Evolutionary conservation across 2,888 invertebrate species (phyloP), one percentile per base, ranked within the genome.

Genomic region (Lepidochitona cinerea): DNA sequence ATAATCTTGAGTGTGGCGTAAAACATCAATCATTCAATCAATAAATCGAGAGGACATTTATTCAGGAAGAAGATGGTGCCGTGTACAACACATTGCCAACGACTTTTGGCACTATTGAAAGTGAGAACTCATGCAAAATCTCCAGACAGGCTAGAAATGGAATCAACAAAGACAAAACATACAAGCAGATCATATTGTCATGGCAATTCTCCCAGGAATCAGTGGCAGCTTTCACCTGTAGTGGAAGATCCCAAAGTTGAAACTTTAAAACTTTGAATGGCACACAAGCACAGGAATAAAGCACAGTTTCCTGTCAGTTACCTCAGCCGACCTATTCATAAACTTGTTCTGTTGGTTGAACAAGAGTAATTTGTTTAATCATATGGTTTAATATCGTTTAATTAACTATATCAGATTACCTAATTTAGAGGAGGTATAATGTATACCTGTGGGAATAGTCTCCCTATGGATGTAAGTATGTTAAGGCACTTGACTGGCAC

Each of bases 91-190:
- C 35, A 18, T 73, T 18, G 36, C 74, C 0, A 32, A 73, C 9
- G 49, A 65, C n/a, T 72, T 73, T 33, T 73, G 74, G 74, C 6
- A 37, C 14, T 1, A 59, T 2, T 73, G 74, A 71, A 35, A 35
- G 52, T 65, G 64, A 32, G 71, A 72, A 35, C 71, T 54, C 37
- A 5, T 73, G n/a, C 54, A 29, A 5, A 32, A 14, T 32, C 36
- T 73, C 7, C 72, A 72, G 52, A 18, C 32, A 7, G 35, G 71
- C 9, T 29, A 23, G 1, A 71, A 59, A 36, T 65, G 71, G 68
- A 71, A 14, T 32, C 18, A 71, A 36, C 12, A 29, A 2, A 14
- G 36, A n/a, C 32, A 6, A 0, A 36, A 72, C 32, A 9, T 72
- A 18, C n/a, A 41, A 33, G 35, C 23, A 9, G 68, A 32, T 2